Evolutionary conservation across 2,888 invertebrate species (phyloP), one percentile per base, ranked within the genome.

Genomic region (Xylota sylvarum): DNA sequence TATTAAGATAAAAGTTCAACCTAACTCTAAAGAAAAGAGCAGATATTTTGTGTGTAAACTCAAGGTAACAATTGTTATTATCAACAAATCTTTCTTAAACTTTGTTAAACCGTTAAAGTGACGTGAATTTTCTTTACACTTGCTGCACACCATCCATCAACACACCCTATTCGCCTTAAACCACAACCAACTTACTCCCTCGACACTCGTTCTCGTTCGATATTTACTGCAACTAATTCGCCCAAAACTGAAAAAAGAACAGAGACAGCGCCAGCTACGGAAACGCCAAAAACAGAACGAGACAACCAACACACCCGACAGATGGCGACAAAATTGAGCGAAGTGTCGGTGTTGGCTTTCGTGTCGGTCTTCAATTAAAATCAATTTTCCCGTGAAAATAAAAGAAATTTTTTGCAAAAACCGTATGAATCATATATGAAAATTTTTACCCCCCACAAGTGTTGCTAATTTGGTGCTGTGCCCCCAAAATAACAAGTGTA

Each of bases 271-370:
- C 14, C 9, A 40, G 37, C 19, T 27, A 32, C 4, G 2, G 0
- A 23, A 67, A 58, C 56, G 52, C 70, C 60, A 65, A 84, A 78
- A 78, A n/a, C 65, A 73, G 83, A 84, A 74, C 32, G 83, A 78
- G 83, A 84, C 83, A 35, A 73, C 72, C 72, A n/a, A 62, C 55
- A 70, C 64, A 43, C 17, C 48, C 14, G 65, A 67, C 77, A 83
- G 73, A 85, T 77, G 80, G 76, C 72, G 70, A 87, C 82, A 79
- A 82, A 87, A n/a, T 74, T 69, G 78, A 79, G 74, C 70, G 70
- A 87, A 83, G 43, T 86, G 76, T 87, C 87, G 83, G 83, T 87
- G 83, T 79, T 79, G 83, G 87, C 73, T 82, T 87, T 78, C 87
- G 83, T 87, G 87, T 87, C 83, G 87, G 83, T 65, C 77, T 83